Evolutionary conservation across 2,797 vertebrate species (phyloP).

Genomic region (Macropodus opercularis): DNA sequence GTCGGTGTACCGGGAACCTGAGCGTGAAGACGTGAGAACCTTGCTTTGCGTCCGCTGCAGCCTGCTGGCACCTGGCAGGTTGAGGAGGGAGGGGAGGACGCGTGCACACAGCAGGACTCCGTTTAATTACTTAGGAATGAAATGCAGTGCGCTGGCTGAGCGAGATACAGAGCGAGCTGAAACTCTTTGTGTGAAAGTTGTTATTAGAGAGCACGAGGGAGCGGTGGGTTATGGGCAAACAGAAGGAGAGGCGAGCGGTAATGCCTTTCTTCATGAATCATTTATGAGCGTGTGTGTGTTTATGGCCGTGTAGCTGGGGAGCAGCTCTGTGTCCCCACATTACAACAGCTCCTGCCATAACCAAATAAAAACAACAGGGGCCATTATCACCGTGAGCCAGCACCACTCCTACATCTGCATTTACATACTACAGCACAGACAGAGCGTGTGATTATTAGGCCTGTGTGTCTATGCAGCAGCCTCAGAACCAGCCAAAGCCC

Average conservation of each 20-base stretch:
- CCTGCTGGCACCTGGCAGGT: slow-evolving; percentile 25
- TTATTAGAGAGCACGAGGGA: slow-evolving; percentile 55
- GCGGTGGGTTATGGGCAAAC: slow-evolving; percentile 49
- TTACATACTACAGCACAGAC: no score
- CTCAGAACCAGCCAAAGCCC: no score
- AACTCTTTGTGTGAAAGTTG: slow-evolving; percentile 12
- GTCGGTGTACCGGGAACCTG: no score
- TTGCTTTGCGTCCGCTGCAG: slow-evolving; percentile 17
- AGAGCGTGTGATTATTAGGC: no score
- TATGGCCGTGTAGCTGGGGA: not conserved
- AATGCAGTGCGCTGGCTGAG: slow-evolving; percentile 39
- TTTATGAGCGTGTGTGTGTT: slow-evolving; percentile 47
- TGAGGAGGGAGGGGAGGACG: slow-evolving; percentile 7
- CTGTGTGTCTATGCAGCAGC: no score
- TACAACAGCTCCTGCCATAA: slow-evolving; percentile 32
- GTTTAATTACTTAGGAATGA: slow-evolving; percentile 55
- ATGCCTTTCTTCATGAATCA: slow-evolving; percentile 62
- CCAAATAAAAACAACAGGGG: slow-evolving; percentile 1
- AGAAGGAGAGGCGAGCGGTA: slow-evolving; percentile 50
- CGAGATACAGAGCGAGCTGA: no score
- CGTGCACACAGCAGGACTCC: slow-evolving; percentile 19
- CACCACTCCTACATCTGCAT: no score
- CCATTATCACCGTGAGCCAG: slow-evolving; percentile 7
- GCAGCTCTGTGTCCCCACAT: slow-evolving; percentile 26
- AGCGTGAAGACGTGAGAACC: slow-evolving; percentile 29